Evolutionary conservation across 2,797 vertebrate genomes (phyloP).

Genomic region (Sebastolobus altivelis): DNA sequence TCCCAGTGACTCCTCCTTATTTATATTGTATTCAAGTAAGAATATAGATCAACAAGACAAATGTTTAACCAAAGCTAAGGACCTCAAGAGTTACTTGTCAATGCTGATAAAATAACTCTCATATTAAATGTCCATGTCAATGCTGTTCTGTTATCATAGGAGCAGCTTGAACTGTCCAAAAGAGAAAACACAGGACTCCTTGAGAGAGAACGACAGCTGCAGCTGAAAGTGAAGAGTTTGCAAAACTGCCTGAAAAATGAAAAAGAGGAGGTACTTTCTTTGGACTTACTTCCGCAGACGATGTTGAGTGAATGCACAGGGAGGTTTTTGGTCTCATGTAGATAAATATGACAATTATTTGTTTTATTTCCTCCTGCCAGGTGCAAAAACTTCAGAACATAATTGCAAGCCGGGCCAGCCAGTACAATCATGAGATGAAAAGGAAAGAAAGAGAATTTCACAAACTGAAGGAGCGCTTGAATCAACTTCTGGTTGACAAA

Average conservation of each 20-base stretch:
- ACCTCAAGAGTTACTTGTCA: neutral
- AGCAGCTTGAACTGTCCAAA: constrained; percentile 91
- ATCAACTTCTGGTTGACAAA: constrained; percentile 94
- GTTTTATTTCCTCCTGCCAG: constrained; percentile 74
- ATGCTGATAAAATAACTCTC: neutral
- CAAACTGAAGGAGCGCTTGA: constrained; percentile 94
- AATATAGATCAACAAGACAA: neutral
- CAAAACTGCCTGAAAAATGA: constrained; percentile 95
- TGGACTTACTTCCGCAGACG: neutral
- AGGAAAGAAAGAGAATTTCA: constrained; percentile 96
- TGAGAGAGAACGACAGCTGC: constrained; percentile 93
- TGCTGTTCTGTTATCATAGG: constrained; percentile 81
- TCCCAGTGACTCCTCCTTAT: neutral
- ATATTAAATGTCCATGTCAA: neutral
- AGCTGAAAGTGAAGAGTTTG: constrained; percentile 91
- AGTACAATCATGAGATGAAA: constrained; percentile 98
- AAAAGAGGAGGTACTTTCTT: constrained; percentile 92
- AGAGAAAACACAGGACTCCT: constrained; percentile 92
- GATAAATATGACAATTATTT: neutral
- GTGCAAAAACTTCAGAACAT: constrained; percentile 95
- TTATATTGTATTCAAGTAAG: neutral
- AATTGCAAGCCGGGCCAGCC: constrained; percentile 93
- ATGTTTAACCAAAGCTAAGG: neutral
- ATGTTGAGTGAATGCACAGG: neutral
- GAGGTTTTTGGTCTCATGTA: neutral